A percentile compares a stretch with the other conserved stretches of the same genome.
phyloP scores from a whole-genome alignment of 2,797 vertebrate species.

The Amazona finschi region DNA sequence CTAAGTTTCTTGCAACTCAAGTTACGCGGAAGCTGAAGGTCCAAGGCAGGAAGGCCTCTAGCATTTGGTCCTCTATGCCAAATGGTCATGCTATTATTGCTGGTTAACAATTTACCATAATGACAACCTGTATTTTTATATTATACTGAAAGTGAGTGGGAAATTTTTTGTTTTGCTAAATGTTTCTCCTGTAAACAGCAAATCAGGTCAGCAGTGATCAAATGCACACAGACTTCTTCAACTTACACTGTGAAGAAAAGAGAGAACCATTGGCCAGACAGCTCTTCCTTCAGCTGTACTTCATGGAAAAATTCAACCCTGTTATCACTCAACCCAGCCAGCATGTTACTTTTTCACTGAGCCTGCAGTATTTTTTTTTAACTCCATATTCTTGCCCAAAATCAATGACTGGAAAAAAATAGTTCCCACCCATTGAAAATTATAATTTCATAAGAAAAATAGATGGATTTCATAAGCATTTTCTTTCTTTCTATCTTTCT shows the following conservation, averaged over 20 bases:
- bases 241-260: neutral
- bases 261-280: neutral
- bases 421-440: neutral
- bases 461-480: neutral
- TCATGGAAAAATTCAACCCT: neutral
- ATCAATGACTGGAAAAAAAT: neutral
- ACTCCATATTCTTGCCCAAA: neutral
- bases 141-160: neutral
- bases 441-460: neutral
- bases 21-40: neutral
- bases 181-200: neutral
- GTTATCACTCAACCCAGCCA: neutral
- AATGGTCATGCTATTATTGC: neutral
- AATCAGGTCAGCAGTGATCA: neutral
- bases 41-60: neutral
- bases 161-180: neutral
- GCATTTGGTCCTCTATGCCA: neutral
- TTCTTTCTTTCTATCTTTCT: neutral
- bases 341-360: neutral
- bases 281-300: neutral
- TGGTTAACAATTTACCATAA: neutral
- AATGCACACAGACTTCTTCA: neutral
- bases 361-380: neutral
- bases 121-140: neutral
- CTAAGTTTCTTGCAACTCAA: neutral